These are phyloP conservation scores for Aphaenogaster ashmeadi DNA, from an alignment of 1,140 invertebrate genomes.

Conservation along the genomic window DNA sequence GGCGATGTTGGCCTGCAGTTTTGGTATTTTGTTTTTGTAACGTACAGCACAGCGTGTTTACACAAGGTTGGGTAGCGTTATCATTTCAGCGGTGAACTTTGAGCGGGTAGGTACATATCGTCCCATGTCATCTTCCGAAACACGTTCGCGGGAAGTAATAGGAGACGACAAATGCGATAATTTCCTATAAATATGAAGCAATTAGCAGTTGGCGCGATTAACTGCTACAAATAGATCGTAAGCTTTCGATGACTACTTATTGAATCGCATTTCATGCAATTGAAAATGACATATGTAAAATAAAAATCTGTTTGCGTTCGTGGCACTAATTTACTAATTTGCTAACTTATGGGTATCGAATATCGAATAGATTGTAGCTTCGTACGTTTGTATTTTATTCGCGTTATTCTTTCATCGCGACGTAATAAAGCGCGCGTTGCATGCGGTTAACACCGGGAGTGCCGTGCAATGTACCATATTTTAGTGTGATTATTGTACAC, in stretches of 20 bases:
- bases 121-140: background rate
- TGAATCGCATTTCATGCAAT: background rate
- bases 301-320: background rate
- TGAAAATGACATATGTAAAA: background rate
- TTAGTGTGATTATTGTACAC: conserved; percentile 1
- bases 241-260: background rate
- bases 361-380: background rate
- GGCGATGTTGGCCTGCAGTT: background rate
- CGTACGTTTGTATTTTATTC: background rate
- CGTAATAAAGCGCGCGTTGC: background rate
- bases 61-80: background rate
- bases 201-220: background rate
- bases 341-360: background rate
- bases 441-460: background rate
- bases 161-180: background rate
- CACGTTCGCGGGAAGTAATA: background rate
- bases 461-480: background rate
- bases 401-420: background rate
- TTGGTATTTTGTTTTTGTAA: conserved; percentile 4
- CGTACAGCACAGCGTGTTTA: background rate
- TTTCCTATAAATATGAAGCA: background rate
- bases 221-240: background rate
- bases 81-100: background rate
- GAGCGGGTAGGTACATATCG: background rate
- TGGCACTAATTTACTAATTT: background rate